Evolutionary conservation across 2,888 invertebrate genomes (phyloP).

Genomic region (Melipona beecheii): DNA sequence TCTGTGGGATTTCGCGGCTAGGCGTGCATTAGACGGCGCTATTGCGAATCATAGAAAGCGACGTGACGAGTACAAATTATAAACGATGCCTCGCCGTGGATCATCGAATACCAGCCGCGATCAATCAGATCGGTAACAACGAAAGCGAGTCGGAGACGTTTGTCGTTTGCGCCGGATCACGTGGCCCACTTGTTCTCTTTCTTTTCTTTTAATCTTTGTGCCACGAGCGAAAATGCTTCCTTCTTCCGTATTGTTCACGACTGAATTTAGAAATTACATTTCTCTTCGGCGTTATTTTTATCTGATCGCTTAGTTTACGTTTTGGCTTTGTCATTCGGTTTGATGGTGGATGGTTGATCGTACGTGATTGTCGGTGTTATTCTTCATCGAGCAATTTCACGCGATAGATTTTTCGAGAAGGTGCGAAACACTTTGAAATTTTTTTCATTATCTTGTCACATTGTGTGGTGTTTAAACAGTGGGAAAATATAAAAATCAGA

Average conservation of each 20-base stretch:
- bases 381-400: not conserved
- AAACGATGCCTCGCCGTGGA: constrained; percentile 17
- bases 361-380: no score
- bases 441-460: not conserved
- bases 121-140: constrained; percentile 47
- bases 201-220: not conserved
- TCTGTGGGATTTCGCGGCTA: constrained; percentile 9
- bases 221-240: constrained; percentile 3
- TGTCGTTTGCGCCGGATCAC: constrained; percentile 2
- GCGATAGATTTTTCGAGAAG: not conserved
- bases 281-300: not conserved
- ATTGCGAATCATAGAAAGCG: constrained; percentile 34
- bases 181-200: not conserved
- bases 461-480: not conserved
- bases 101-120: constrained; percentile 26
- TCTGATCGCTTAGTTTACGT: not conserved
- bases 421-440: not conserved
- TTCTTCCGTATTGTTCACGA: constrained; percentile 4
- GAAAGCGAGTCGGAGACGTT: constrained; percentile 23
- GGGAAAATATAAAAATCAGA: no score
- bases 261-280: not conserved
- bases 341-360: no score
- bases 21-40: constrained; percentile 15
- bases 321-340: not conserved
- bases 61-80: constrained; percentile 49